Conservation (phyloP, 2,888 invertebrate species). For the Cosmia trapezina region DNA sequence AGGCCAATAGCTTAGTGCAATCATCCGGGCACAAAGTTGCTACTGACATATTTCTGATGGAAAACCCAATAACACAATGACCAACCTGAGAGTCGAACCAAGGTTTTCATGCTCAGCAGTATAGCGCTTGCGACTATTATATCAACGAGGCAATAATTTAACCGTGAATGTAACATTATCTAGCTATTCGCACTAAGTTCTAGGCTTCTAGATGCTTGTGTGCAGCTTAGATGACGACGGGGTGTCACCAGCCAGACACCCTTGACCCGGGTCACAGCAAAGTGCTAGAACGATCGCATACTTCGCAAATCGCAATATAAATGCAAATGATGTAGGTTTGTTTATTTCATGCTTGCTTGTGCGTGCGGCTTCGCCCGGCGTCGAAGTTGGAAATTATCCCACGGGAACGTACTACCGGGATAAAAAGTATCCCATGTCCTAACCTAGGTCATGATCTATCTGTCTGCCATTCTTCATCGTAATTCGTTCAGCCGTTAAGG, state of each 20-base stretch:
- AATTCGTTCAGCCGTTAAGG: not conserved
- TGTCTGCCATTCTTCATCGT: not conserved
- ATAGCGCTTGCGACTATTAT: not conserved
- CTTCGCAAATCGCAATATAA: conserved; percentile 6
- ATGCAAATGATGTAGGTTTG: conserved; percentile 24
- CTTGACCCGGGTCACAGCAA: conserved; percentile 58
- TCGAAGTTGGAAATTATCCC: too few relatives aligned
- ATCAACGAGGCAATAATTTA: not conserved
- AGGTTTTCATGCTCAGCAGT: not conserved
- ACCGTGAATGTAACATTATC: conserved; percentile 4
- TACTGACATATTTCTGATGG: not conserved
- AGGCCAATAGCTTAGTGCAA: not conserved
- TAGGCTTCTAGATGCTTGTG: conserved; percentile 9
- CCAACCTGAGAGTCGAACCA: not conserved
- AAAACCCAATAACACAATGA: too few relatives aligned
- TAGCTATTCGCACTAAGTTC: conserved; percentile 1
- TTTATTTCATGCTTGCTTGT: not conserved
- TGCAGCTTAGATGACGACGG: conserved; percentile 41
- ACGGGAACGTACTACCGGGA: not conserved
- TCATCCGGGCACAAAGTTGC: not conserved
- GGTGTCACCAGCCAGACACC: conserved; percentile 42
- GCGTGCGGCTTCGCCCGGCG: too few relatives aligned
- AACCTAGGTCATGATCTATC: too few relatives aligned
- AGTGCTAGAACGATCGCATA: conserved; percentile 7
- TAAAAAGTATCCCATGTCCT: not conserved